Base-by-base conservation (phyloP, 2,888 invertebrate species). In the Microctonus aethiopoides region DNA sequence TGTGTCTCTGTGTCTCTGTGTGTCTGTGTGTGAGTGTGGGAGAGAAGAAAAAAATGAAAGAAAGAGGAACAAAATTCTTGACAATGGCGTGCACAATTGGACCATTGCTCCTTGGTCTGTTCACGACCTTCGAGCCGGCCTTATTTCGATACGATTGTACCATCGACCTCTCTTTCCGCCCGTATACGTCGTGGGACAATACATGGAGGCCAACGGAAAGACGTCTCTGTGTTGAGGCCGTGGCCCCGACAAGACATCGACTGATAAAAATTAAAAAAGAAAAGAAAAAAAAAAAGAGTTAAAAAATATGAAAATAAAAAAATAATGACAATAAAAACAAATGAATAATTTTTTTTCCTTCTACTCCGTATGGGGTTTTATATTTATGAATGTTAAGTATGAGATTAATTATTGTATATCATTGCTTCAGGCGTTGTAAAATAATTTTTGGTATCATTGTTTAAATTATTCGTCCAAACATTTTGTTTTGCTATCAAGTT, bases 41-140 rank as follows among this genome's bases (percentile, higher is more conserved):
- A 74, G 79, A n/a, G 29, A 75, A 72, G 73, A 72, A 74, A 71
- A 75, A 78, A 77, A 62, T 6, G 32, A 32, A 9, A 34, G 16
- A 59, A 13, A 20, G 59, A 16, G 22, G 32, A 59, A 36, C 32
- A 65, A 56, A 70, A 62, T 70, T 65, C 52, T 41, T 59, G 52
- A 65, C 69, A 70, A 70, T 56, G 41, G 13, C 29, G 51, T 26
- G 41, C 56, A 77, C 78, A 76, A 77, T 77, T 79, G 68, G 46
- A 65, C 61, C 29, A 72, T 29, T 62, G 65, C 64, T 68, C 52
- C 29, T 46, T 46, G 46, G 51, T 63, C 62, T 61, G 56, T 24
- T 52, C 39, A 63, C 64, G 61, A 66, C 36, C 69, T 64, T 41
- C 61, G 34, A 16, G 51, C 65, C 54, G 68, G 71, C 66, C 76